These are phyloP conservation scores for Machimus rusticus DNA, from an alignment of 2,888 invertebrate species.

Conservation along the genomic window DNA sequence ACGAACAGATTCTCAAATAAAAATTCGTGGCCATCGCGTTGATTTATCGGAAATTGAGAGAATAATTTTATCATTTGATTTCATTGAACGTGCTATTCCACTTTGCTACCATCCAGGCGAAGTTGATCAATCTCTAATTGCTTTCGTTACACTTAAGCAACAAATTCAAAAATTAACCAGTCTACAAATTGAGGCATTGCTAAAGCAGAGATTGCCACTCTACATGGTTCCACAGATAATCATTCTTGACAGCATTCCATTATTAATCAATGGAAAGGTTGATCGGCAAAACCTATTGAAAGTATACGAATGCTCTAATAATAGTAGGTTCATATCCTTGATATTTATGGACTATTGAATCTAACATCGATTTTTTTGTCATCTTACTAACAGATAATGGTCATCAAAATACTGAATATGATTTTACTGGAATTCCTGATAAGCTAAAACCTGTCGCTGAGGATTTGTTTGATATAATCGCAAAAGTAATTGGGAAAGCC, in stretches of 20 bases:
- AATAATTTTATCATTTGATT: slow-evolving; percentile 69
- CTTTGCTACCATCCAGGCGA: slow-evolving; percentile 81
- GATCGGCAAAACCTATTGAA: slow-evolving; percentile 81
- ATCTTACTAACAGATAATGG: not conserved
- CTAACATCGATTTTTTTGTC: not conserved
- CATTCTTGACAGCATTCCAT: slow-evolving; percentile 76
- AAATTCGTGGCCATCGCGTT: slow-evolving; percentile 86
- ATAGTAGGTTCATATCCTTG: slow-evolving; percentile 63
- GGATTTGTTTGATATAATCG: slow-evolving; percentile 77
- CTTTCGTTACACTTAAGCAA: slow-evolving; percentile 69
- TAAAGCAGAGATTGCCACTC: slow-evolving; percentile 72
- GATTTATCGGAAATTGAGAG: slow-evolving; percentile 85
- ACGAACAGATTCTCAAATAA: slow-evolving; percentile 84
- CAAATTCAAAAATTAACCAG: slow-evolving; percentile 64
- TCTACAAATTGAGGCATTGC: slow-evolving; percentile 70
- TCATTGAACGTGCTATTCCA: slow-evolving; percentile 79
- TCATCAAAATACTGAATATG: slow-evolving; percentile 66
- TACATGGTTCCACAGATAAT: slow-evolving; percentile 86
- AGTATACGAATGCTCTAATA: slow-evolving; percentile 76
- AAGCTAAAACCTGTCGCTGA: slow-evolving; percentile 70
- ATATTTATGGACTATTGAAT: not conserved
- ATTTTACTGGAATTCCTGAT: slow-evolving; percentile 71
- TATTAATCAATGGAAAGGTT: slow-evolving; percentile 86
- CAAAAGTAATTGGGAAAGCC: slow-evolving; percentile 73
- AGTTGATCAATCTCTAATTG: slow-evolving; percentile 74